These are phyloP conservation scores for Clarias macrocephalus DNA, from an alignment of 2,113 vertebrate species.

Conservation along the genomic window DNA sequence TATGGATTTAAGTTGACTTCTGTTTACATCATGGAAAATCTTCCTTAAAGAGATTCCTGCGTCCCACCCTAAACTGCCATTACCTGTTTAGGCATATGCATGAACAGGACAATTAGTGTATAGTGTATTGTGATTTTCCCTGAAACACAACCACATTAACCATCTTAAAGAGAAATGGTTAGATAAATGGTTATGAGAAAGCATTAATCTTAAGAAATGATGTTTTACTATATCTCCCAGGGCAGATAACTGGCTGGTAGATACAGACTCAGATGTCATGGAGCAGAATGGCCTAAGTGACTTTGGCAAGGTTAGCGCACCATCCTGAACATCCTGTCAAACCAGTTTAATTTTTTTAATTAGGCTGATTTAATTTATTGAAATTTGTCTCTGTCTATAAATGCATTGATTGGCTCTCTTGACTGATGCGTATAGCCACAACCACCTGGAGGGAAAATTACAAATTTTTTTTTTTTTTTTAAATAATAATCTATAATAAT, in stretches of 20 bases:
- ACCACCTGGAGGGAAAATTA: too few relatives aligned
- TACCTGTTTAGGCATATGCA: background rate
- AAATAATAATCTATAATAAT: too few relatives aligned
- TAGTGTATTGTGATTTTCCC: background rate
- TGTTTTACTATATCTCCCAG: conserved; percentile 62
- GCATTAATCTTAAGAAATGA: background rate
- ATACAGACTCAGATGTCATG: conserved; percentile 62
- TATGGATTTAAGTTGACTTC: background rate
- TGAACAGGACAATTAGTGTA: background rate
- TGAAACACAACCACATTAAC: background rate
- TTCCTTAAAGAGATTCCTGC: too few relatives aligned
- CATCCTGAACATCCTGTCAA: too few relatives aligned
- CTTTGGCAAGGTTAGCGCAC: conserved; percentile 83
- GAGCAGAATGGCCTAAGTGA: conserved; percentile 77
- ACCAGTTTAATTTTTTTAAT: background rate
- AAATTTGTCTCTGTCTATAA: too few relatives aligned
- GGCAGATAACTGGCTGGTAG: conserved; percentile 93
- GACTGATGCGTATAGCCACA: too few relatives aligned
- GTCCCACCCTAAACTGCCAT: background rate
- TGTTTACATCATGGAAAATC: background rate
- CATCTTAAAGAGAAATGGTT: background rate
- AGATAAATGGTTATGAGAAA: background rate
- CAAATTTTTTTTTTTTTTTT: too few relatives aligned
- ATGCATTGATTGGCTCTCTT: too few relatives aligned
- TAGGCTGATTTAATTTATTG: too few relatives aligned